Base-by-base conservation (phyloP, 1,140 invertebrate species). In the Heliconius congener region DNA sequence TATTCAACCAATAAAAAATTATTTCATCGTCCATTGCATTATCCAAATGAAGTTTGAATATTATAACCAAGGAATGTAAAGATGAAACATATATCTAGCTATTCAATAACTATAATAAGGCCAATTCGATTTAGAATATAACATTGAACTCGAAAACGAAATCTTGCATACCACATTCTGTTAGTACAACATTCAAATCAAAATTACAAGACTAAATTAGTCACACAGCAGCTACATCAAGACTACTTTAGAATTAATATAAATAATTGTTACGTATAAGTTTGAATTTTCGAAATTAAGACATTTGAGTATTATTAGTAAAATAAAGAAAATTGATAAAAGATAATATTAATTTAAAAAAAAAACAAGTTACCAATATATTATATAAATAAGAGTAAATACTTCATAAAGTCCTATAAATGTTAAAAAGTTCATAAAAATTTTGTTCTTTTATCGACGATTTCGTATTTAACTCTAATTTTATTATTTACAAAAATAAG, bases 401-500 rank as follows among this genome's bases (percentile, higher is more conserved):
- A 84, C 39, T 72, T 79, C 55, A 76, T 60, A 79, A 82, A 80
- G 76, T 80, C 79, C 76, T 82, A 72, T 37, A 74, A 79, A 78
- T 83, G 46, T 77, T 77, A 77, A 70, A 70, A 73, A 85, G 83
- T 83, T 87, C 80, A 91, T 91, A 91, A 89, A 89, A 90, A 86
- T 86, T 87, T 88, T 80, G 79, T 83, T 88, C 81, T 89, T 77
- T 88, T 87, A 78, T 87, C 88, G 90, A 91, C 90, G 87, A 88
- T 86, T 89, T 88, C 84, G 87, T 91, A 89, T 84, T 83, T 85
- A 86, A 79, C 81, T 82, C 78, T 87, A 85, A 79, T 78, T 78
- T 84, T 84, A 86, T 79, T 93, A 93, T 92, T 86, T 93, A 93
- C 91, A 93, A 89, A 89, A 88, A 89, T 81, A 83, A 84, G 78